These are phyloP conservation scores for Lithobates sylvaticus DNA, from an alignment of 2,797 vertebrate genomes.

Conservation along the genomic window DNA sequence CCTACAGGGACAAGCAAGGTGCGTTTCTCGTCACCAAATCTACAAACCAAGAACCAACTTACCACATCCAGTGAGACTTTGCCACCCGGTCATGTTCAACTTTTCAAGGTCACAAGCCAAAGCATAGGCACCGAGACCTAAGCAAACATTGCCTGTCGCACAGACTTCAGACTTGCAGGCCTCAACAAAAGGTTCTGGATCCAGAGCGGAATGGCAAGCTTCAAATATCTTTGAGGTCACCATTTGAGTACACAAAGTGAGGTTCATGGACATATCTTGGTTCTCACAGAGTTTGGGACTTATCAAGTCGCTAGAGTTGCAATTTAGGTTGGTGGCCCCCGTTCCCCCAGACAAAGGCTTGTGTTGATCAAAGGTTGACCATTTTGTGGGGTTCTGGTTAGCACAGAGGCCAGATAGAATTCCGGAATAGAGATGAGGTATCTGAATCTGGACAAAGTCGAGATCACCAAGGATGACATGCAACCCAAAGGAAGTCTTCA, in stretches of 20 bases:
- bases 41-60: background rate
- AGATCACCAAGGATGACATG: background rate
- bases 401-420: constrained; percentile 13
- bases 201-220: background rate
- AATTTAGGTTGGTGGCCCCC: background rate
- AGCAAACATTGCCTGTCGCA: background rate
- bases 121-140: constrained; percentile 7
- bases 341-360: background rate
- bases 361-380: background rate
- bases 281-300: background rate
- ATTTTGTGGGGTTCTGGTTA: background rate
- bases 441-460: constrained; percentile 23
- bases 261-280: too few species aligned
- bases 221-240: background rate
- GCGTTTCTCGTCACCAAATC: too few species aligned
- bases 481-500: constrained; percentile 31
- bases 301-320: accelerated
- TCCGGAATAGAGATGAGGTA: background rate
- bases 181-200: constrained; percentile 33
- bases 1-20: too few species aligned
- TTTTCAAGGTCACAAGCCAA: constrained; percentile 17
- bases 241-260: background rate
- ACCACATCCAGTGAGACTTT: constrained; percentile 30
- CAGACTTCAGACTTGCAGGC: constrained; percentile 20
- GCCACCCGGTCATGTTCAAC: constrained; percentile 14